Evolutionary conservation across 2,888 invertebrate genomes (phyloP), one percentile per base, ranked within the genome.

Genomic region (Deilephila porcellus): DNA sequence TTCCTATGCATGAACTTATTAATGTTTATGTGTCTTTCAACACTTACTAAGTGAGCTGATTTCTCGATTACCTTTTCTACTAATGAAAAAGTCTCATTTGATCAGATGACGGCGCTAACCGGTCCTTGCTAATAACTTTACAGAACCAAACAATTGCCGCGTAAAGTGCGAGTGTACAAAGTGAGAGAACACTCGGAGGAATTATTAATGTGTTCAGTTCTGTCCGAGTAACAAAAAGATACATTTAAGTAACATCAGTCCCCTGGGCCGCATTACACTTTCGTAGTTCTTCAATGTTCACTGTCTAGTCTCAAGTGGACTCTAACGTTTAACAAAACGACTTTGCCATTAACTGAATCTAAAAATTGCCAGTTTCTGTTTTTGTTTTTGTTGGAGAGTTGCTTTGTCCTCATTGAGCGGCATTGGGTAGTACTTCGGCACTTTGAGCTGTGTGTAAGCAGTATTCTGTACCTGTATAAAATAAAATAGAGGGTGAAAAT

Each of bases 251-350:
- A 79, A 76, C 79, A 77, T 70, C 71, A 74, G 63, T 67, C 81
- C 75, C 78, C 56, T 60, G 79, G 81, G 82, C 78, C 67, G 74
- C 71, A 81, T 82, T 80, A 77, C 76, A 78, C 77, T 80, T 78
- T 76, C 74, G 75, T 77, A 70, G 45, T 76, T 74, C 75, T 74
- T 74, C 75, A 73, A 59, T 70, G 34, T 45, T 70, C 60, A 45
- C 56, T n/a, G 17, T 14, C 59, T 71, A 45, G 20, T 67, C 67
- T 52, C 67, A 4, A 56, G n/a, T 56, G 60, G 60, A 25, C 45
- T 37, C 53, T 25, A 37, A 73, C 8, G 67, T 73, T 67, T 71
- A 67, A 67, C 37, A 67, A 56, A 56, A 56, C 56, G 56, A 67
- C 52, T 64, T 14, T 4, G 7, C 45, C 25, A 67, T 63, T 63